Percentiles rank a stretch among this genome's conserved stretches.
phyloP scores from a whole-genome alignment of 2,888 invertebrate genomes.

The Deilephila elpenor region DNA sequence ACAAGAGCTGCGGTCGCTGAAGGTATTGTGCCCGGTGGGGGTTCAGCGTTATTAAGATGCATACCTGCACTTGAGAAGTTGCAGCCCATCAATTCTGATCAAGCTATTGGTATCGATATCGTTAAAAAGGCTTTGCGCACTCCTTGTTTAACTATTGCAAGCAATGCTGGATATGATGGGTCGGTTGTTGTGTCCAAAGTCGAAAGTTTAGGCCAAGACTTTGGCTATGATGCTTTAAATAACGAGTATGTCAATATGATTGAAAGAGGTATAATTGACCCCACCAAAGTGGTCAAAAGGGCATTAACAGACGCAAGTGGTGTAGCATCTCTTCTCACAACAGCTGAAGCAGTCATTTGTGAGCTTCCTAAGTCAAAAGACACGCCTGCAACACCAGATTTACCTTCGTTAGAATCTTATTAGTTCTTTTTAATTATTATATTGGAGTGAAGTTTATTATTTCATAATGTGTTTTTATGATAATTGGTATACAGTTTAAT shows the following conservation, averaged over 20 bases:
- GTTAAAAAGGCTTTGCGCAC: conserved; percentile 92
- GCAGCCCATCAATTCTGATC: conserved; percentile 89
- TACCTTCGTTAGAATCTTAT: neutral
- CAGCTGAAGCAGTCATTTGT: conserved; percentile 98
- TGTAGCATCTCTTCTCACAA: conserved; percentile 82
- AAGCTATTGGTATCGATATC: conserved; percentile 91
- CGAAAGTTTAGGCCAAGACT: conserved; percentile 87
- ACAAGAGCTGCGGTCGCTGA: conserved; percentile 97
- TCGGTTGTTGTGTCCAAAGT: conserved; percentile 95
- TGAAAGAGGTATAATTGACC: conserved; percentile 96
- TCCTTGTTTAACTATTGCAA: conserved; percentile 94
- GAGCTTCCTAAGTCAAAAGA: conserved; percentile 82
- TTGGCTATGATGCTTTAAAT: conserved; percentile 95
- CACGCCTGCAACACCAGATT: conserved; percentile 17
- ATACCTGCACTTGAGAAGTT: conserved; percentile 88
- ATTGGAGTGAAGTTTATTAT: neutral
- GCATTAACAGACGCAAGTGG: conserved; percentile 75
- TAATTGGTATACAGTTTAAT: neutral
- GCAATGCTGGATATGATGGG: conserved; percentile 96
- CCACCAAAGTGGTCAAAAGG: conserved; percentile 89
- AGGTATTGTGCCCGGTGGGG: conserved; percentile 98
- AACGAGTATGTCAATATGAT: conserved; percentile 95
- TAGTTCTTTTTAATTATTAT: neutral
- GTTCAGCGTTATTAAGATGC: conserved; percentile 94
- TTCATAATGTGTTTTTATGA: neutral